Percentiles rank a stretch among this genome's conserved stretches.
These are phyloP conservation scores for Orbicella faveolata DNA, from an alignment of 64 coral and sea anemone species.

Conservation along the genomic window DNA sequence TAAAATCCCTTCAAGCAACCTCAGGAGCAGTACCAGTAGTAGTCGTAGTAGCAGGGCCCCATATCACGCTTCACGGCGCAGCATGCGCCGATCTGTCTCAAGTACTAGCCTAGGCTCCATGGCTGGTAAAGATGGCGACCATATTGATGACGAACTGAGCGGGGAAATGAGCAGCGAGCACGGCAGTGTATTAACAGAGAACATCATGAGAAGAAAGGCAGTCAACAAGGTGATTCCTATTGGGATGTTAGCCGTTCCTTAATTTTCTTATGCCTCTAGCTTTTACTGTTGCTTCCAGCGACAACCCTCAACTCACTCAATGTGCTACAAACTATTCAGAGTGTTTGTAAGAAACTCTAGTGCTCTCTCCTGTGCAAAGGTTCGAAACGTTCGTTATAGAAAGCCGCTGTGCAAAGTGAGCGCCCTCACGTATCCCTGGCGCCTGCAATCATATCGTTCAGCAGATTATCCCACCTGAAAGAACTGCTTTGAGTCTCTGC, in stretches of 20 bases:
- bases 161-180: background rate
- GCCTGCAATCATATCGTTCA: too few relatives aligned
- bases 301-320: too few relatives aligned
- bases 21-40: slow-evolving; percentile 54
- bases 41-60: slow-evolving; percentile 67
- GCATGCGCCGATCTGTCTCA: slow-evolving; percentile 59
- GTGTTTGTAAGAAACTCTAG: too few relatives aligned
- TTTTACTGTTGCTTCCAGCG: too few relatives aligned
- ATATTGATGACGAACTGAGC: slow-evolving; percentile 12
- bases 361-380: too few relatives aligned
- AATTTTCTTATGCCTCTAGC: background rate
- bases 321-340: too few relatives aligned
- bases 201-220: background rate
- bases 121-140: slow-evolving; percentile 50
- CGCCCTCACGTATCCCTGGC: too few relatives aligned
- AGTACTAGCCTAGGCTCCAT: slow-evolving; percentile 64
- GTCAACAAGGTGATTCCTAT: background rate
- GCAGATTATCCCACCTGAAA: too few relatives aligned
- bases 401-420: too few relatives aligned
- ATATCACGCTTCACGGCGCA: slow-evolving; percentile 63
- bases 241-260: background rate
- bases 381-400: too few relatives aligned
- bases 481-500: too few relatives aligned
- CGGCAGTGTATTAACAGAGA: background rate
- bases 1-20: slow-evolving; percentile 49